Base-by-base conservation (phyloP, 2,113 vertebrate genomes). In the Antigone vipio region DNA sequence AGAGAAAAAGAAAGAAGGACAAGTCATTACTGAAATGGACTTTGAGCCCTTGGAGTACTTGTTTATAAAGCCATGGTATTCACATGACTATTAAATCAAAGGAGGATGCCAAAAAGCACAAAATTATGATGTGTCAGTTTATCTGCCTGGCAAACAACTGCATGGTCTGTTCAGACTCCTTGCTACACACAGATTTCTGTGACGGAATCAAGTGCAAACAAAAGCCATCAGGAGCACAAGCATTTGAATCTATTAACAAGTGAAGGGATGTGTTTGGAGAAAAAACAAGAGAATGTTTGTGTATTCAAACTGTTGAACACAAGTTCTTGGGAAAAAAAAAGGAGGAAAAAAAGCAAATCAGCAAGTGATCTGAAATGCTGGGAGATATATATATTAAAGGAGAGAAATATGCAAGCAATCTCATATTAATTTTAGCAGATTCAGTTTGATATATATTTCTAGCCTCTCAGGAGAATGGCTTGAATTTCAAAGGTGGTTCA, bases 401-500 rank as follows among this genome's bases (percentile, higher is more conserved):
- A 78, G 66, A 81, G 52, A 93, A 85, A 45, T 82, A 91, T 72
- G 53, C 52, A 91, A 81, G 68, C 5, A 59, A 52, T 89, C 16
- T 87, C 40, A 29, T 84, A 40, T 60, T 84, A 91, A 84, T 89
- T 92, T 83, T 50, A 92, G 22, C 4, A 84, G 27, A 84, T 86
- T 84, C 56, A 87, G 60, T 87, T 87, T 87, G 76, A 91, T 84
- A 87, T 60, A 20, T 63, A 91, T 95, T 92, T 92, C 47, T 85
- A 68, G 40, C 26, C 21, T 89, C 89, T 81, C 69, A 78, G 45
- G 60, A 92, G 64, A 85, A 81, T 24, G 16, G 1, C 15, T 81
- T 83, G 80, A 87, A 91, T 91, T 94, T 95, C 77, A 95, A 85
- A 95, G 35, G 35, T 88, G 5, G 17, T 85, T 81, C 73, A 56